phyloP scores from a whole-genome alignment of 2,888 invertebrate species.

The Rhaphigaster nebulosa region DNA sequence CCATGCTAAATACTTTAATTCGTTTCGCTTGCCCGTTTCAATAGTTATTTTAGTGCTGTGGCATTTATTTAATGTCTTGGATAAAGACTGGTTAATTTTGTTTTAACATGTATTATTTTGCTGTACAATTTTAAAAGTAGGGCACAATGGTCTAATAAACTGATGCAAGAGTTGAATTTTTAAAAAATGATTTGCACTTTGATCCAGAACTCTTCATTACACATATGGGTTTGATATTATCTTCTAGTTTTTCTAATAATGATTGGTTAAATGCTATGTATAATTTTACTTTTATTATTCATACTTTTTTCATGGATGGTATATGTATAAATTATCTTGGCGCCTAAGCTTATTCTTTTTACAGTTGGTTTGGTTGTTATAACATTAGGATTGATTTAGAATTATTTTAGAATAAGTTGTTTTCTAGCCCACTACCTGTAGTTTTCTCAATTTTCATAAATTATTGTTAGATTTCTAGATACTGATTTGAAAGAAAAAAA shows the following conservation, averaged over 20 bases:
- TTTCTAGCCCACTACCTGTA: neutral
- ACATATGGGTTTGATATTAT: constrained; percentile 36
- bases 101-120: neutral
- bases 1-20: neutral
- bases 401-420: neutral
- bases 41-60: neutral
- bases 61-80: neutral
- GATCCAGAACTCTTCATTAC: neutral
- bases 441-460: neutral
- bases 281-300: neutral
- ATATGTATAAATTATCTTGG: neutral
- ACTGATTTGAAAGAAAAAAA: neutral
- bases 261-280: neutral
- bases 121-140: neutral
- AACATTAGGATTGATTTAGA: neutral
- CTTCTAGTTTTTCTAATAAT: neutral
- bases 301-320: neutral
- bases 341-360: neutral
- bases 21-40: neutral
- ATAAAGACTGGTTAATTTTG: neutral
- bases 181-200: neutral
- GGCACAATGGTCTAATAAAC: neutral
- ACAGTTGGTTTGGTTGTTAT: neutral
- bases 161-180: neutral
- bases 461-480: neutral